Evolutionary conservation across 2,113 vertebrate genomes (phyloP), one percentile per base, ranked within the genome.

Genomic region (Promerops cafer): DNA sequence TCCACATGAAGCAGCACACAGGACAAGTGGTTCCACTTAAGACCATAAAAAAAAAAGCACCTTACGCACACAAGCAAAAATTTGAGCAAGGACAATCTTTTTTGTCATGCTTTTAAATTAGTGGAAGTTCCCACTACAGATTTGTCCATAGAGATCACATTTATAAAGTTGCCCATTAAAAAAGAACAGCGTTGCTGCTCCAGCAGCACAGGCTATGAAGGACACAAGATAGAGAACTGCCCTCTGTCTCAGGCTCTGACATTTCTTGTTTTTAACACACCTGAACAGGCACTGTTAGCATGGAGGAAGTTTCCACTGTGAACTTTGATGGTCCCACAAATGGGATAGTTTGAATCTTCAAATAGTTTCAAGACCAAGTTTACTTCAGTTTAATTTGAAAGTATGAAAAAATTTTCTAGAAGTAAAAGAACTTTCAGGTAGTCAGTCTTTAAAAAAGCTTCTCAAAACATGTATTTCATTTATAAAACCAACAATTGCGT

Each of bases 281-380:
- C 13, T 72, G 31, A 82, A 60, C 18, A 56, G 53, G 13, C 20
- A 49, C 22, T 21, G 9, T n/a, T 72, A 54, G 7, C 0, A 0
- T 17, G 8, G 28, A 64, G 3, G 22, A 83, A 28, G 8, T 39
- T 64, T 94, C 20, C 54, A 64, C 52, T 2, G 0, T 39, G 13
- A 40, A 42, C 4, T 54, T 49, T 31, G 28, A 37, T 22, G 3
- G 4, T 56, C 20, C 24, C 50, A 78, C 22, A 89, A 84, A 59
- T 16, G n/a, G 28, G 27, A 82, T 5, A 4, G 30, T 68, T 64
- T 60, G 5, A 60, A 22, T 49, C 57, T 60, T 61, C 4, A 80
- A 76, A n/a, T 2, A 0, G 17, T 61, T 89, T 77, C 40, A 64
- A 79, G 35, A 72, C 7, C 9, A 76, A 88, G 44, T 64, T 75